phyloP scores from a whole-genome alignment of 23 tunicate species.

The Phallusia fumigata region DNA sequence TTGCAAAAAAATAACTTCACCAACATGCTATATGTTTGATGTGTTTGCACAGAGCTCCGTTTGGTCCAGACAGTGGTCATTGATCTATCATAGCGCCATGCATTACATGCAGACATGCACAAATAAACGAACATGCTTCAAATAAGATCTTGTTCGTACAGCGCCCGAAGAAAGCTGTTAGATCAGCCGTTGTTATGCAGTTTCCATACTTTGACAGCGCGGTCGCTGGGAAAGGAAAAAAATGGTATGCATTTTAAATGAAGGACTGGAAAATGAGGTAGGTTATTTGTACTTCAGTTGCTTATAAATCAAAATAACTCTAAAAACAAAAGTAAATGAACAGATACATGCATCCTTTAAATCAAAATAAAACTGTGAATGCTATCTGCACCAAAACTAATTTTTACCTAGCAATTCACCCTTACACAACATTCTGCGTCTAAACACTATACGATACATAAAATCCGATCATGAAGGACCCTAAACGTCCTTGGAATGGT shows the following conservation, averaged over 20 bases:
- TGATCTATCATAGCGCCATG: not conserved
- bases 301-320: not conserved
- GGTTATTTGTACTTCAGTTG: not conserved
- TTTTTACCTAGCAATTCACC: not conserved
- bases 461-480: not conserved
- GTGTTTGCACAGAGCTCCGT: not conserved
- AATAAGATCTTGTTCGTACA: not conserved
- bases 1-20: not conserved
- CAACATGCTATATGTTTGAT: not conserved
- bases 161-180: not conserved
- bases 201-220: slow-evolving; percentile 1
- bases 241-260: not conserved
- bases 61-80: not conserved
- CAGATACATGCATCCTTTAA: not conserved
- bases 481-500: no score
- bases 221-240: not conserved
- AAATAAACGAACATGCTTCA: not conserved
- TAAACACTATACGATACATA: not conserved
- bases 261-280: not conserved
- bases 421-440: not conserved
- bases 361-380: not conserved
- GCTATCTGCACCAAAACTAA: no score
- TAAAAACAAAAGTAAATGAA: no score
- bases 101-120: not conserved
- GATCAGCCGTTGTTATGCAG: not conserved